phyloP scores from a whole-genome alignment of 2,888 invertebrate species.

The Meloe dianella region DNA sequence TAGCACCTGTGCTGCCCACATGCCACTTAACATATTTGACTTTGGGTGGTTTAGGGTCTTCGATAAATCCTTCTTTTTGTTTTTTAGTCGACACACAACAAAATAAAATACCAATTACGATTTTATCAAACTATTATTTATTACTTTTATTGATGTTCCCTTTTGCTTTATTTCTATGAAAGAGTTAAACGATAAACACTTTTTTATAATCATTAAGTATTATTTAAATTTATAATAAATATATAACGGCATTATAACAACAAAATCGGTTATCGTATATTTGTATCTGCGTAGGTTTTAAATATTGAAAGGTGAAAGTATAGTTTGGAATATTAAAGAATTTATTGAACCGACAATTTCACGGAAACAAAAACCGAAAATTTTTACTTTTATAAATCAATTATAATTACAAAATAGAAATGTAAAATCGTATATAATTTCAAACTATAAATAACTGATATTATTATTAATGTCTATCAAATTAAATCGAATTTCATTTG shows the following conservation, averaged over 20 bases:
- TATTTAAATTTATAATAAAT: slow-evolving; percentile 24
- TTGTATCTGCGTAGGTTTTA: slow-evolving; percentile 28
- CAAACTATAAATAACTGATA: neutral
- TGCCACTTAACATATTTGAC: slow-evolving; percentile 38
- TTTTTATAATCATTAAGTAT: slow-evolving; percentile 20
- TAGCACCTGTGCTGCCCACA: slow-evolving; percentile 37
- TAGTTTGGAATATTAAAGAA: slow-evolving; percentile 17
- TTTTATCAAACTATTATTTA: slow-evolving; percentile 34
- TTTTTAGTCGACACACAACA: slow-evolving; percentile 22
- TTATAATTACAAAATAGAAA: slow-evolving; percentile 13
- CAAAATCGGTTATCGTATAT: slow-evolving; percentile 20
- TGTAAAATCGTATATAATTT: neutral
- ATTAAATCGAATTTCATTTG: slow-evolving; percentile 9
- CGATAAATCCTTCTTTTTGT: slow-evolving; percentile 14
- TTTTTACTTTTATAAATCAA: slow-evolving; percentile 11
- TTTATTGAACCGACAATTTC: slow-evolving; percentile 18
- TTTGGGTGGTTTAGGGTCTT: slow-evolving; percentile 32
- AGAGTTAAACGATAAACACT: slow-evolving; percentile 17
- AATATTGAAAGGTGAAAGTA: slow-evolving; percentile 21
- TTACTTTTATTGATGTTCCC: slow-evolving; percentile 18
- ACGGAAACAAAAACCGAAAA: slow-evolving; percentile 14
- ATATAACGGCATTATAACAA: slow-evolving; percentile 22
- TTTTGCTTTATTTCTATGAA: slow-evolving; percentile 10
- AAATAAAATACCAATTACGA: slow-evolving; percentile 34
- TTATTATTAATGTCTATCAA: slow-evolving; percentile 14